Evolutionary conservation across 2,888 invertebrate species (phyloP).

Genomic region (Athrips mouffetella): DNA sequence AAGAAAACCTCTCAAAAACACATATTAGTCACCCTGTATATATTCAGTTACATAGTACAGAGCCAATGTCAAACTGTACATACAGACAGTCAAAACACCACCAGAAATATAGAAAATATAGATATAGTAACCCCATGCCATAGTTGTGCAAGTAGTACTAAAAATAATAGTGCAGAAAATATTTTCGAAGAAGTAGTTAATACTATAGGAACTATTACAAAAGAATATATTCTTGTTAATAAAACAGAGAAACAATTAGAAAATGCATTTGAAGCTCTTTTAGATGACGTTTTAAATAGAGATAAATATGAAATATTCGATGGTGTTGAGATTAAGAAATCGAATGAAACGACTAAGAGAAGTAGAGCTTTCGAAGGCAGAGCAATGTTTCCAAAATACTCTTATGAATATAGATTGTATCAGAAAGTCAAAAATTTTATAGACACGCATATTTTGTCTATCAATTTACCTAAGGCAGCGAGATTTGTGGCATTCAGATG

Average conservation of each 20-base stretch:
- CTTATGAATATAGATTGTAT: constrained; percentile 74
- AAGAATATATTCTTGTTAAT: constrained; percentile 53
- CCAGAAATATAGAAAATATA: constrained; percentile 54
- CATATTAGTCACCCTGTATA: constrained; percentile 49
- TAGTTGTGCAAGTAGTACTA: constrained; percentile 61
- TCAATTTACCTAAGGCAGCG: constrained; percentile 83
- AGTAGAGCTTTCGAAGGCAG: constrained; percentile 39
- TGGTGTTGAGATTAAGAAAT: constrained; percentile 72
- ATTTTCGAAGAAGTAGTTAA: constrained; percentile 50
- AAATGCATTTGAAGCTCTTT: constrained; percentile 71
- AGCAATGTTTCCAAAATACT: constrained; percentile 60
- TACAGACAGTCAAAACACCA: constrained; percentile 49
- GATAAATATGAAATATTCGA: constrained; percentile 78
- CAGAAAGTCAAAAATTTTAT: constrained; percentile 79
- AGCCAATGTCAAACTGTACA: constrained; percentile 47
- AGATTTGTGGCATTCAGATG: constrained; percentile 81
- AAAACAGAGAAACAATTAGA: constrained; percentile 62
- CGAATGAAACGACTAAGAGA: constrained; percentile 22
- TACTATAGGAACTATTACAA: constrained; percentile 47
- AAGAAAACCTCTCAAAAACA: constrained; percentile 47
- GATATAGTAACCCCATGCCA: constrained; percentile 60
- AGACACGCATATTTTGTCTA: constrained; percentile 79
- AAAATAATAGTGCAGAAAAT: constrained; percentile 23
- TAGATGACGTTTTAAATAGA: constrained; percentile 76
- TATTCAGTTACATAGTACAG: constrained; percentile 46